Base-by-base conservation (phyloP, 2,888 invertebrate species). In the Boloria selene region DNA sequence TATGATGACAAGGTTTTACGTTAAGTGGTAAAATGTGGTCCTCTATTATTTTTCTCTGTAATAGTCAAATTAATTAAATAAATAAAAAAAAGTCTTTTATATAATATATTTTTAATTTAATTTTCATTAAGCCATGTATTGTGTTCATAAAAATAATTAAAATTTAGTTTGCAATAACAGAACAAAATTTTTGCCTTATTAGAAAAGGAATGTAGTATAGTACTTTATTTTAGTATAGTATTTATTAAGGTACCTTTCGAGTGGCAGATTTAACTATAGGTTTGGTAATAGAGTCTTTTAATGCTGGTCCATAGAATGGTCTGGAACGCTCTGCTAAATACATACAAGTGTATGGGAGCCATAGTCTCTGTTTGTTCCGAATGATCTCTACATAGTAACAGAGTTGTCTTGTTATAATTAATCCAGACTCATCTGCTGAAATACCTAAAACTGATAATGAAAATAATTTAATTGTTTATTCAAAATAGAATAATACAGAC, bases 321-420 rank as follows among this genome's bases (percentile, higher is more conserved):
- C 91, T 77, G 6, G 86, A 87, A 1, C 91, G 74, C 59, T 83
- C 88, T 18, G 91, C 89, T 3, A 92, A 72, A 18, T 83, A 79
- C 65, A 92, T 76, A 42, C 85, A 78, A 13, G 91, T 90, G 70
- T 90, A 91, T 0, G 91, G 91, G 4, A 92, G 64, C 91, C 91
- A 92, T 42, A 89, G 74, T 51, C 73, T 77, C 26, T 86, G 76
- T 47, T 84, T 87, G 0, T 79, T 79, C 1, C 82, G 77, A 16
- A 79, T 81, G 3, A 85, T 85, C 67, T 92, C 86, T 26, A 90
- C 89, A 71, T 83, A 87, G 70, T 92, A 92, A 72, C 91, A 92
- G 3, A 92, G 76, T 56, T 89, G 81, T 61, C 83, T 78, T 0
- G 83, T 85, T 4, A 83, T 77, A 4, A 68, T 71, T 3, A 88